Percentiles rank a stretch among this genome's conserved stretches.
These are phyloP conservation scores for Hapalemur alaotrensis DNA, from an alignment of 2,797 vertebrate genomes.

Conservation along the genomic window DNA sequence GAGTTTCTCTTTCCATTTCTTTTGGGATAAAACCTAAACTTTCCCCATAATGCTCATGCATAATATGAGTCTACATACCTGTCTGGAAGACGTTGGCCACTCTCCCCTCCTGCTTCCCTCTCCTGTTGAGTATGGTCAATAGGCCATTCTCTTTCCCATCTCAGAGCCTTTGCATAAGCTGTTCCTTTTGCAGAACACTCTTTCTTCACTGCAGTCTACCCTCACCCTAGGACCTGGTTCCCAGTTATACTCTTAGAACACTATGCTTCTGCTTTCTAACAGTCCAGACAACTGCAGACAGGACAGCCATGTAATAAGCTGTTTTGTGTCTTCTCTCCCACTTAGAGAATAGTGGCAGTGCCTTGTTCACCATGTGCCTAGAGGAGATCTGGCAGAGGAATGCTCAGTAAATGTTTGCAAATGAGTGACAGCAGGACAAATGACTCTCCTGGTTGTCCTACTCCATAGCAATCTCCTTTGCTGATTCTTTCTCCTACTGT, in stretches of 20 bases:
- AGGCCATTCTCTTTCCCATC: background rate
- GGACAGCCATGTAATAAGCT: background rate
- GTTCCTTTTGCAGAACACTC: background rate
- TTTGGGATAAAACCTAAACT: background rate
- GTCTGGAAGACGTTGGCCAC: background rate
- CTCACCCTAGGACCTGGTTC: background rate
- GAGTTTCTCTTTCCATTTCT: background rate
- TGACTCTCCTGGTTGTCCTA: background rate
- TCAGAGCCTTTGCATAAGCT: background rate
- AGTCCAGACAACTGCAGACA: background rate
- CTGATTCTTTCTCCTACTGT: background rate
- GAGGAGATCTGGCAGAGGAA: background rate
- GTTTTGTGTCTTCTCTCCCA: background rate
- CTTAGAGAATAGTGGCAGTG: background rate
- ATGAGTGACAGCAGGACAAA: background rate
- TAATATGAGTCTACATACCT: background rate
- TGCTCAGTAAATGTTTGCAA: background rate
- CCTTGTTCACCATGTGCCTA: background rate
- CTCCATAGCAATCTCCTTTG: background rate
- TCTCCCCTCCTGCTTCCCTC: background rate
- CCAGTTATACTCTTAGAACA: background rate
- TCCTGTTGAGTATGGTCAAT: background rate
- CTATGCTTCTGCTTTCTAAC: background rate
- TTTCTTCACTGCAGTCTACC: background rate
- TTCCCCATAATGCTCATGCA: background rate